phyloP scores from a whole-genome alignment of 2,113 vertebrate genomes.

The Anarhynchus alexandrinus region DNA sequence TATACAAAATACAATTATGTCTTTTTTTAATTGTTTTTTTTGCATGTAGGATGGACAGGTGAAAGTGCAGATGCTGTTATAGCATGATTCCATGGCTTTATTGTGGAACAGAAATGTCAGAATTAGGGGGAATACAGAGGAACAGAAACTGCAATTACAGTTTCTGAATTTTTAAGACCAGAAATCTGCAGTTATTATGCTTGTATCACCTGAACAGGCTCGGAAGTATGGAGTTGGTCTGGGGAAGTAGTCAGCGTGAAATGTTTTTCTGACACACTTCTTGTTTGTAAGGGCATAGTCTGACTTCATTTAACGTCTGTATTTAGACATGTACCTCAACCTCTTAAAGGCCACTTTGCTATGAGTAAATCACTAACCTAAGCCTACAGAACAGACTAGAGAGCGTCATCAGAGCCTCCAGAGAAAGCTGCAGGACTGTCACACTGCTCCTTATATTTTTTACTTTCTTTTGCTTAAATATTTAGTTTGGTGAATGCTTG shows the following conservation, averaged over 20 bases:
- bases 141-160: neutral
- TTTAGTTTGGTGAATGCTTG: neutral
- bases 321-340: neutral
- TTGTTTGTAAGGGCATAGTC: neutral
- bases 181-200: neutral
- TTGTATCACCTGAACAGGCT: neutral
- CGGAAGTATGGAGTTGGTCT: neutral
- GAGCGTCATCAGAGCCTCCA: neutral
- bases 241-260: neutral
- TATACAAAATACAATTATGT: neutral
- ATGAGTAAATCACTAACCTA: neutral
- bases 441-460: neutral
- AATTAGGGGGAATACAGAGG: fast-evolving
- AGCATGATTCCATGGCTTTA: neutral
- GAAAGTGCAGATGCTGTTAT: neutral
- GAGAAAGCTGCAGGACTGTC: neutral
- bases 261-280: neutral
- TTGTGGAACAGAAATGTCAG: neutral
- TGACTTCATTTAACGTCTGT: neutral
- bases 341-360: neutral
- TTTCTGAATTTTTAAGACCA: neutral
- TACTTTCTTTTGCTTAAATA: neutral
- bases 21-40: too few relatives aligned
- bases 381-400: neutral
- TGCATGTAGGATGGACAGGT: neutral